Evolutionary conservation across 2,113 vertebrate genomes (phyloP).

Genomic region (Haemorhous mexicanus): DNA sequence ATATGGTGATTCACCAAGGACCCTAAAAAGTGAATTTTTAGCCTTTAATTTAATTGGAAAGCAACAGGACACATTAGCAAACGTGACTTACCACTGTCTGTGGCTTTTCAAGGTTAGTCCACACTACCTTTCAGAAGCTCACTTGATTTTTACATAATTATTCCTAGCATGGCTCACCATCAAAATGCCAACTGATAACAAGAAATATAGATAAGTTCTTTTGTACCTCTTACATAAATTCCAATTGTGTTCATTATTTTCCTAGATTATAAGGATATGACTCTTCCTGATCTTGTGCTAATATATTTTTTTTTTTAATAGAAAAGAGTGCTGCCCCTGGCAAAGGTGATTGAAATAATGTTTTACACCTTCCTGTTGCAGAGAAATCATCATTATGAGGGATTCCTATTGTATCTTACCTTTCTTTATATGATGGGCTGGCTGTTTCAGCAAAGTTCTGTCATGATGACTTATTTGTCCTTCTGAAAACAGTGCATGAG

Average conservation of each 20-base stretch:
- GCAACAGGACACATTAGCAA: background rate
- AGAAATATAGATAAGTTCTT: background rate
- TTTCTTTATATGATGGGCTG: background rate
- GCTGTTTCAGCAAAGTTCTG: background rate
- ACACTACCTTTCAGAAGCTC: background rate
- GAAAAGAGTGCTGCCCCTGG: background rate
- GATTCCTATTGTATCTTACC: background rate
- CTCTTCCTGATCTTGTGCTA: slow-evolving; percentile 50
- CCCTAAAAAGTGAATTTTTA: background rate
- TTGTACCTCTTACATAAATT: slow-evolving; percentile 71
- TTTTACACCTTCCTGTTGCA: background rate
- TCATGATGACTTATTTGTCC: background rate
- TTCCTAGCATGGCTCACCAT: background rate
- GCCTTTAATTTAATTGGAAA: background rate
- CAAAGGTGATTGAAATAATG: background rate
- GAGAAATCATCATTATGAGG: background rate
- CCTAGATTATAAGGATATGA: slow-evolving; percentile 59
- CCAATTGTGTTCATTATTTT: slow-evolving; percentile 71
- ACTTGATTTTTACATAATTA: background rate
- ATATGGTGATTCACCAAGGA: background rate
- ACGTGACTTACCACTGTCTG: background rate
- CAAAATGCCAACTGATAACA: background rate
- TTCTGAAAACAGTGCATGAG: background rate
- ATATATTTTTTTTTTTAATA: background rate
- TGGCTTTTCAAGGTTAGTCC: background rate